Evolutionary conservation across 2,797 vertebrate genomes (phyloP).

Genomic region (Parauchenoglanis ngamensis): DNA sequence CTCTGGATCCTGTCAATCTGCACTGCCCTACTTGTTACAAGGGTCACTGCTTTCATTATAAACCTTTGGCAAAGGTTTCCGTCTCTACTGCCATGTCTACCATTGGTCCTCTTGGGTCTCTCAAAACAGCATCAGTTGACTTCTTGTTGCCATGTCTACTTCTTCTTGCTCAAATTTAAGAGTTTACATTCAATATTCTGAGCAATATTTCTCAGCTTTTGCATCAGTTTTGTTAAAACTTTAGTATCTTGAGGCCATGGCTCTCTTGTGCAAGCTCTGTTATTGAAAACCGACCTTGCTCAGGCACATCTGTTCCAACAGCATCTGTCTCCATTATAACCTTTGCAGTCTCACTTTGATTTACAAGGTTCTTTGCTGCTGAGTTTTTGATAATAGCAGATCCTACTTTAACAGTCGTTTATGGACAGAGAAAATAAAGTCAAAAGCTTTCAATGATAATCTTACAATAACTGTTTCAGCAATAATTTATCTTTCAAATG

Average conservation of each 20-base stretch:
- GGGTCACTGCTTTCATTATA: slow-evolving; percentile 5
- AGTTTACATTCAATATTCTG: neutral
- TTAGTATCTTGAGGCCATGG: neutral
- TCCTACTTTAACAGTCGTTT: neutral
- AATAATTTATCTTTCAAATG: slow-evolving; percentile 4
- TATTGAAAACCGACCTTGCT: slow-evolving; percentile 3
- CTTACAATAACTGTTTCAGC: neutral
- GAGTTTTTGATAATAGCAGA: neutral
- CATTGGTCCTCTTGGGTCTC: neutral
- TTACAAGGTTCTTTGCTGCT: neutral
- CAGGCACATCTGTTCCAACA: neutral
- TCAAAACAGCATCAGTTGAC: neutral
- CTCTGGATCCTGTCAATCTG: neutral
- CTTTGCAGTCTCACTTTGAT: neutral
- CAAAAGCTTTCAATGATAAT: neutral
- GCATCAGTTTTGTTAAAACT: neutral
- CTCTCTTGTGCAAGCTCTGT: neutral
- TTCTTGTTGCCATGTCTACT: neutral
- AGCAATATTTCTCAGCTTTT: neutral
- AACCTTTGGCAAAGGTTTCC: neutral
- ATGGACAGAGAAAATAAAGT: slow-evolving; percentile 2
- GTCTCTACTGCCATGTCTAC: neutral
- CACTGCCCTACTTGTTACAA: neutral
- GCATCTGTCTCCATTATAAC: neutral
- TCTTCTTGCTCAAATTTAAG: neutral